These are phyloP conservation scores for Plusia festucae DNA, from an alignment of 2,888 invertebrate species.

Conservation along the genomic window DNA sequence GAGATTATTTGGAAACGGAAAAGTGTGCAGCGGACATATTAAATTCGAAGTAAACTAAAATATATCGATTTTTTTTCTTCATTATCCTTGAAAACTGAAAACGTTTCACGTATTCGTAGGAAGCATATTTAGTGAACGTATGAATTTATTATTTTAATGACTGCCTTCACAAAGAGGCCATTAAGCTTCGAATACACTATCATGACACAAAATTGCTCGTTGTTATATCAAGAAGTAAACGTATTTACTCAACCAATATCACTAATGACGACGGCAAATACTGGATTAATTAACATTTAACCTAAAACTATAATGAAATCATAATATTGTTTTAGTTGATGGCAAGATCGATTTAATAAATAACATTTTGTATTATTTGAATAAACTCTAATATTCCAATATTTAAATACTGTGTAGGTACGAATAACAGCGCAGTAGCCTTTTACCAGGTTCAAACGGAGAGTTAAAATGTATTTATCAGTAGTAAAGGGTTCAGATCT, in stretches of 20 bases:
- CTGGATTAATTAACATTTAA: slow-evolving; percentile 1
- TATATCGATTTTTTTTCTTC: not conserved
- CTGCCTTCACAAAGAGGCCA: slow-evolving; percentile 2
- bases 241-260: slow-evolving; percentile 8
- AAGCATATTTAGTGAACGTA: not conserved
- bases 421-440: too few relatives aligned
- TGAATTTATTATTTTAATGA: slow-evolving; percentile 6
- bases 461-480: too few relatives aligned
- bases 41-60: too few relatives aligned
- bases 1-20: not conserved
- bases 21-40: not conserved
- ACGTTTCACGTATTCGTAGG: not conserved
- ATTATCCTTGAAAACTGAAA: not conserved
- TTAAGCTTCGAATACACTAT: not conserved
- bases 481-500: too few relatives aligned
- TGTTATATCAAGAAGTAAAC: slow-evolving; percentile 2
- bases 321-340: not conserved
- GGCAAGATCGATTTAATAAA: not conserved
- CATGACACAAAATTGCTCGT: not conserved
- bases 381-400: not conserved
- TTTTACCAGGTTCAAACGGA: too few relatives aligned
- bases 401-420: too few relatives aligned
- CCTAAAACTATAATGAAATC: not conserved
- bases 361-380: not conserved
- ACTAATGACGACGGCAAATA: slow-evolving; percentile 7